phyloP scores from a whole-genome alignment of 2,888 invertebrate species.

The Drosophila mulleri region DNA sequence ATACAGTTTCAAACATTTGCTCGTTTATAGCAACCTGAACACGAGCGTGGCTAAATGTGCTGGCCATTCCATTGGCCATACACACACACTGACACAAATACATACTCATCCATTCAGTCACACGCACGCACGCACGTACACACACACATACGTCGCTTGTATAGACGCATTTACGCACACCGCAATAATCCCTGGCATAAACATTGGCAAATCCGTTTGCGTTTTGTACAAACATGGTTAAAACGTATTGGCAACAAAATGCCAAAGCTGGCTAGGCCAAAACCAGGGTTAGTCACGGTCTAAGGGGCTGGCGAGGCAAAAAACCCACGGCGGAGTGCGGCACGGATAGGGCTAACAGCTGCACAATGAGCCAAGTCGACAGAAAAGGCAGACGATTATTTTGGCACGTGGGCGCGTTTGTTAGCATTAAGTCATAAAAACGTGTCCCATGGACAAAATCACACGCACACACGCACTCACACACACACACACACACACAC shows the following conservation, averaged over 20 bases:
- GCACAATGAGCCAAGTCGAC: slow-evolving; percentile 79
- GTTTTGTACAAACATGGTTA: slow-evolving; percentile 80
- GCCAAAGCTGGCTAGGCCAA: slow-evolving; percentile 51
- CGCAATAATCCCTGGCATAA: slow-evolving; percentile 78
- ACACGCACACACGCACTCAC: slow-evolving; percentile 27
- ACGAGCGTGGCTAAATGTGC: slow-evolving; percentile 46
- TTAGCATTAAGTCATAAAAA: slow-evolving; percentile 82
- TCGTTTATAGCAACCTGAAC: slow-evolving; percentile 56
- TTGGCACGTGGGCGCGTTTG: slow-evolving; percentile 82
- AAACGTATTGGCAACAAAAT: slow-evolving; percentile 80
- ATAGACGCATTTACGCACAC: slow-evolving; percentile 76
- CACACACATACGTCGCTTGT: slow-evolving; percentile 20
- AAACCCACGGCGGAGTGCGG: not conserved
- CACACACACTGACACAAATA: slow-evolving; percentile 28
- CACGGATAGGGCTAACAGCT: slow-evolving; percentile 37
- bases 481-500: slow-evolving; percentile 7
- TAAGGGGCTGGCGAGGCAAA: not conserved
- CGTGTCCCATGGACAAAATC: slow-evolving; percentile 69
- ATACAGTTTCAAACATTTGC: slow-evolving; percentile 52
- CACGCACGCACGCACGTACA: slow-evolving; percentile 20
- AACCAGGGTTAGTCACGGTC: slow-evolving; percentile 20
- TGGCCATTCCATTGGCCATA: slow-evolving; percentile 63
- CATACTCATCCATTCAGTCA: slow-evolving; percentile 33
- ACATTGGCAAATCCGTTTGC: slow-evolving; percentile 80
- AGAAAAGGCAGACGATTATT: slow-evolving; percentile 80